A percentile compares a stretch with the other conserved stretches of the same genome.
These are phyloP conservation scores for Oscheius sp. DNA, from an alignment of 2,888 invertebrate genomes.

Conservation along the genomic window DNA sequence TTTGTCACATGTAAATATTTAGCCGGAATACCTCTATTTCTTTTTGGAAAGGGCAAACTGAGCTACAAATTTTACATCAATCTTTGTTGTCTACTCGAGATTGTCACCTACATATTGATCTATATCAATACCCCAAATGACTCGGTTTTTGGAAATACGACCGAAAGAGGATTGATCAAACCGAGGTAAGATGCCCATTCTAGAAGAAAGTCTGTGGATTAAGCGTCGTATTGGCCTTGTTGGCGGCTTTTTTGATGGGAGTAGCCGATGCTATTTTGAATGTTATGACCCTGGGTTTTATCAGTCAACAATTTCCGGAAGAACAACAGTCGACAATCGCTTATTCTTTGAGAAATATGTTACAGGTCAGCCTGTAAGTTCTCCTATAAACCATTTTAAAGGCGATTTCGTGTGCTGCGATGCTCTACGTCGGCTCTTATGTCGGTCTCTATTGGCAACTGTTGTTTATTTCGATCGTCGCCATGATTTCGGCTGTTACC, in stretches of 20 bases:
- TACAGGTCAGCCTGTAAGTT: neutral
- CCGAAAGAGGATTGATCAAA: neutral
- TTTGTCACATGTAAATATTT: neutral
- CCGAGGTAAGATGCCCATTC: neutral
- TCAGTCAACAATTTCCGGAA: neutral
- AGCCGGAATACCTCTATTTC: neutral
- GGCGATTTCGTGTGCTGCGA: neutral
- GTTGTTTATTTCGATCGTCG: neutral
- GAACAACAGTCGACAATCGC: neutral
- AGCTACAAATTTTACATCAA: neutral
- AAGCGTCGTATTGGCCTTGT: neutral
- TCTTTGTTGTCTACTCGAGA: neutral
- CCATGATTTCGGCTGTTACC: neutral
- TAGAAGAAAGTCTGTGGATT: no score
- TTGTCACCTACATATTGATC: neutral
- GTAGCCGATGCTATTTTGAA: neutral
- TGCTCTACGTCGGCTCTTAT: neutral
- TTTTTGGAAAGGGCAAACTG: neutral
- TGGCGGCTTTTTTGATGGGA: neutral
- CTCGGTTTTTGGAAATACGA: neutral
- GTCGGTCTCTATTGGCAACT: neutral
- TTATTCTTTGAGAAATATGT: neutral
- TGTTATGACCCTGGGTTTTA: neutral
- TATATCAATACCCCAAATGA: neutral
- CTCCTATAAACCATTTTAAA: neutral